Base-by-base conservation (phyloP, 2,888 invertebrate genomes). In the Netelia fuscicornis region DNA sequence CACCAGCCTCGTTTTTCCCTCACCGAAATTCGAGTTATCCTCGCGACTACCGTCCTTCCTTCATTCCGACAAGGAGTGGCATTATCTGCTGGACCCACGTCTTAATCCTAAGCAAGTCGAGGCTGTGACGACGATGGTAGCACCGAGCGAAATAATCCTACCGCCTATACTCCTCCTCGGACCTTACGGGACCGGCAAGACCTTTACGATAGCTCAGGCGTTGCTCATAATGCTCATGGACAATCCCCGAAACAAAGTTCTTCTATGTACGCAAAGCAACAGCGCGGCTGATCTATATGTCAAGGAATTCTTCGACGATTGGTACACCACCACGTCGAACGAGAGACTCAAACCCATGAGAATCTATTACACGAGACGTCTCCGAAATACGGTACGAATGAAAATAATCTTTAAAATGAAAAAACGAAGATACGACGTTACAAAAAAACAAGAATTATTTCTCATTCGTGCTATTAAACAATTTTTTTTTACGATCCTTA, bases 161-260 rank as follows among this genome's bases (percentile, higher is more conserved):
- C 97, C 97, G 0, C 97, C 97, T 0, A 96, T 97, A 83, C 93
- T 97, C 67, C 95, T 97, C 8, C 96, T 97, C 72, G 96, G 97
- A 0, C 97, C 98, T 0, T 98, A 97, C 93, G 98, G 98, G n/a
- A 98, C 98, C 0, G 98, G 98, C 0, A 98, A 98, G 92, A 98
- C 98, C 0, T 97, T 96, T 90, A 97, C 98, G 0, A 94, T 98
- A 88, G 97, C 97, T 0, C 96, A 96, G 83, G 93, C 93, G 2
- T 67, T 93, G 2, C 87, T 88, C 20, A 86, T 92, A 9, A 86
- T 93, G 25, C 83, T 94, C 9, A 94, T 95, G 88, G 97, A 97
- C 0, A 96, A 96, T 89, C 94, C 95, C 0, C 95, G 95, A 23
- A 96, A 96, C 37, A 95, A 96, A 90, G 96, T 98, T 75, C 94